These are phyloP conservation scores for Eupeodes latifasciatus DNA, from an alignment of 2,888 invertebrate genomes.

Conservation along the genomic window DNA sequence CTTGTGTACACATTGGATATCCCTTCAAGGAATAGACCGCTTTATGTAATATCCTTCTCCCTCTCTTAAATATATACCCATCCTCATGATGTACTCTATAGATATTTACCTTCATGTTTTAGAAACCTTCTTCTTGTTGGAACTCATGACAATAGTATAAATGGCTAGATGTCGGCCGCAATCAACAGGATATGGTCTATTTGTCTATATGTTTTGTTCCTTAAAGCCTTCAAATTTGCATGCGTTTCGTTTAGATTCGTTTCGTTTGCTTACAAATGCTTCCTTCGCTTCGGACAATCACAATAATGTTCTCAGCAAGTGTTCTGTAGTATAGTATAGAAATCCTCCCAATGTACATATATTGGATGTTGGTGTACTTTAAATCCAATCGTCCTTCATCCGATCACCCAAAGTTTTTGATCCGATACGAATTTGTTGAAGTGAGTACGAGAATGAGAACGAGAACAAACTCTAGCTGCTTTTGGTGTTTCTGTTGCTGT, in stretches of 20 bases:
- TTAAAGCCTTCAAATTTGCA: conserved; percentile 53
- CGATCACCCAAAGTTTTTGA: conserved; percentile 45
- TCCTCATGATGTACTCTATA: too few species aligned
- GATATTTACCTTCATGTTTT: conserved; percentile 52
- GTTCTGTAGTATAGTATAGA: too few species aligned
- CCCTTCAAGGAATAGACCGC: neutral
- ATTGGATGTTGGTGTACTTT: neutral
- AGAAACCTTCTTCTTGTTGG: conserved; percentile 33
- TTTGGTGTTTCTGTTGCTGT: conserved; percentile 23
- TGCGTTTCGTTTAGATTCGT: conserved; percentile 21
- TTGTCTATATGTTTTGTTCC: conserved; percentile 41
- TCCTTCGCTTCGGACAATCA: conserved; percentile 17
- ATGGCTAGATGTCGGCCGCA: conserved; percentile 35
- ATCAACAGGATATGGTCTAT: conserved; percentile 68
- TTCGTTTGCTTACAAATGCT: conserved; percentile 35
- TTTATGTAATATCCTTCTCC: conserved; percentile 36
- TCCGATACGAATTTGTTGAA: conserved; percentile 43
- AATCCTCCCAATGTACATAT: neutral
- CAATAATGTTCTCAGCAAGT: neutral
- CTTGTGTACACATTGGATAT: conserved; percentile 13
- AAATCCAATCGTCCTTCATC: conserved; percentile 62
- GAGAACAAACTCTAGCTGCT: neutral
- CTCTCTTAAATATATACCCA: too few species aligned
- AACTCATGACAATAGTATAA: neutral
- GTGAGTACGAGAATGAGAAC: neutral